Base-by-base conservation (phyloP, 2,113 vertebrate genomes). In the Pristiophorus japonicus region DNA sequence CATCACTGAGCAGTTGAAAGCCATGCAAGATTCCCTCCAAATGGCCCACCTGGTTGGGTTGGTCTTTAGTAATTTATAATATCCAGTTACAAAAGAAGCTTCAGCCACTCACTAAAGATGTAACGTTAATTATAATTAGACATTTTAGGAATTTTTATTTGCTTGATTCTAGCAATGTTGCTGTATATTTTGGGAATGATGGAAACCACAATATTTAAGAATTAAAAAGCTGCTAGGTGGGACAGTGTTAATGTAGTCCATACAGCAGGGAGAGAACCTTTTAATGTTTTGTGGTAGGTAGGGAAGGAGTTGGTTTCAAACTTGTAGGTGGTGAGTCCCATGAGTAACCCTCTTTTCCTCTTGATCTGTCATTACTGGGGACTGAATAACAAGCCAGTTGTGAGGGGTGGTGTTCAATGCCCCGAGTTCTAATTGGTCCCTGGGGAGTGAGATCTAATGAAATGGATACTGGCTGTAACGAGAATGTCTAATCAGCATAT, bases 31-130 rank as follows among this genome's bases (percentile, higher is more conserved):
- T 45, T 70, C 7, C 66, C 66, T 63, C 51, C 45, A 94, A 70
- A 94, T 94, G 65, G 93, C 65, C 45, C 66, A 94, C 66, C 27
- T 7, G 45, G 24, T 51, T 12, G 38, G 65, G 42, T 30, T n/a
- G n/a, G n/a, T n/a, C n/a, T 73, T 94, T 94, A 30, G 65, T 67
- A 70, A 94, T 94, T 94, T 94, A 94, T 94, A 70, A 94, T 94
- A 70, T 70, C 65, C 70, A 94, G 66, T 70, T 94, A 70, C 59
- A 91, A 38, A 91, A 38, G 10, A 92, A 63, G 62, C 20, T 65
- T 63, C 59, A 65, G n/a, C 65, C 16, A 27, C 38, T n/a, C 90
- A 94, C 22, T 94, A 70, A 81, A 81, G 42, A 34, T 94, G 93
- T 94, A 94, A 94, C 91, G 24, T 94, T 59, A 94, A 45, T 67